Evolutionary conservation across 2,113 vertebrate genomes (phyloP).

Genomic region (Oncorhynchus masou): DNA sequence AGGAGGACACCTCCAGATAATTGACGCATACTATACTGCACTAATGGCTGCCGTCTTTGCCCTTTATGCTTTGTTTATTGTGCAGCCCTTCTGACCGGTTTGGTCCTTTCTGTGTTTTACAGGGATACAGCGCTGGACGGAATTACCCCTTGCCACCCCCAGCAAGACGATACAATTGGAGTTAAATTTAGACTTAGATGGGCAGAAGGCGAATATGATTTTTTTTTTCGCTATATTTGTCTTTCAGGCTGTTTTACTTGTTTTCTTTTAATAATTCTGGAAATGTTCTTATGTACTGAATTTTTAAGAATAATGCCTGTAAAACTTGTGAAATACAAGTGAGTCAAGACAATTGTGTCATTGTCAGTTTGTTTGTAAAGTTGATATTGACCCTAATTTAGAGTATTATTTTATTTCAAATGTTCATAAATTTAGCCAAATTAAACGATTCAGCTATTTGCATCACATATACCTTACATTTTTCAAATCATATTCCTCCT

Average conservation of each 20-base stretch:
- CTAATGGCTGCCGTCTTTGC: not conserved
- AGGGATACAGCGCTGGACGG: constrained; percentile 83
- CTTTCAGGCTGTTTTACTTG: constrained; percentile 42
- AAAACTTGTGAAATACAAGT: constrained; percentile 45
- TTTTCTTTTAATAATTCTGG: constrained; percentile 47
- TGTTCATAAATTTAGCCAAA: no score
- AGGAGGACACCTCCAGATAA: no score
- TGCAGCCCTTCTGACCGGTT: not conserved
- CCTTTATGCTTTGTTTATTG: not conserved
- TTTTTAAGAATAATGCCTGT: constrained; percentile 42
- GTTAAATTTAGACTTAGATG: constrained; percentile 57
- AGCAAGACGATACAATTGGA: constrained; percentile 86
- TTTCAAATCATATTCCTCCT: no score
- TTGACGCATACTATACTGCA: no score
- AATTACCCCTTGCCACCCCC: constrained; percentile 81
- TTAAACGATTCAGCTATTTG: no score
- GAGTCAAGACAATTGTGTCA: constrained; percentile 12
- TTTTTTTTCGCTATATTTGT: not conserved
- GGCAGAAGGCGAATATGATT: not conserved
- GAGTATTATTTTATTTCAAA: no score
- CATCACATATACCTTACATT: no score
- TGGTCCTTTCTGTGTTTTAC: constrained; percentile 25
- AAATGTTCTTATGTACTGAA: constrained; percentile 39
- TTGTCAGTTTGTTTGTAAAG: constrained; percentile 19
- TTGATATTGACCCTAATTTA: no score